A percentile compares a stretch with the other conserved stretches of the same genome.
Evolutionary conservation across 2,888 invertebrate species (phyloP).

Genomic region (Philopedon plagiatum): DNA sequence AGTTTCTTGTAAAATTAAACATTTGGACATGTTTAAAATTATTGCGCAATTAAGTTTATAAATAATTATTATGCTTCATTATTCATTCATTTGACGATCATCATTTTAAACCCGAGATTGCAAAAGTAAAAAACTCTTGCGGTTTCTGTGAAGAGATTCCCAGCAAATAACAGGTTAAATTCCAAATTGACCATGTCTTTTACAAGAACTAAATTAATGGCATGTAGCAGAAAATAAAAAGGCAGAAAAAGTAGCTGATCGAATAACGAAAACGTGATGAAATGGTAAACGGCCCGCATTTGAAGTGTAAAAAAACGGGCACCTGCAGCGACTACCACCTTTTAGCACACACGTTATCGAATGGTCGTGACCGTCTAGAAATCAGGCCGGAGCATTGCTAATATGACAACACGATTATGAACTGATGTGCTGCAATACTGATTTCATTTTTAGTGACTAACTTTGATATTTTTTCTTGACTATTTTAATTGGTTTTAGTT

Average conservation of each 20-base stretch:
- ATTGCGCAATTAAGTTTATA: no score
- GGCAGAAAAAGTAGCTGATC: slow-evolving; percentile 31
- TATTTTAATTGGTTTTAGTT: no score
- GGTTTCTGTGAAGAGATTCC: slow-evolving; percentile 25
- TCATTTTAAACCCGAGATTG: not conserved
- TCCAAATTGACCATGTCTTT: slow-evolving; percentile 32
- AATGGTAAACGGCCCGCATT: slow-evolving; percentile 40
- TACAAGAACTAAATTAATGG: slow-evolving; percentile 33
- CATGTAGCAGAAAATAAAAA: slow-evolving; percentile 32
- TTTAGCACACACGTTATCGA: slow-evolving; percentile 33
- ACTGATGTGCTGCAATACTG: slow-evolving; percentile 3
- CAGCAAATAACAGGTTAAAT: slow-evolving; percentile 33
- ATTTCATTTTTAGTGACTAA: not conserved
- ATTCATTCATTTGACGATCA: not conserved
- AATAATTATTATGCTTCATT: not conserved
- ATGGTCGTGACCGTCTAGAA: slow-evolving; percentile 32
- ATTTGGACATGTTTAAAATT: no score
- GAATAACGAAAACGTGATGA: slow-evolving; percentile 43
- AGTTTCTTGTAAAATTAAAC: no score
- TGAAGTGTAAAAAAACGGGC: slow-evolving; percentile 33
- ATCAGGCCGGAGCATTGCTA: slow-evolving; percentile 37
- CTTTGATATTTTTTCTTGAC: no score
- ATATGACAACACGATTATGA: slow-evolving; percentile 34
- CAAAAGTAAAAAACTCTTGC: slow-evolving; percentile 12
- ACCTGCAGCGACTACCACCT: slow-evolving; percentile 42